Percentiles rank a stretch among this genome's conserved stretches.
These are phyloP conservation scores for Hetaerina titia DNA, from an alignment of 2,888 invertebrate genomes.

Conservation along the genomic window DNA sequence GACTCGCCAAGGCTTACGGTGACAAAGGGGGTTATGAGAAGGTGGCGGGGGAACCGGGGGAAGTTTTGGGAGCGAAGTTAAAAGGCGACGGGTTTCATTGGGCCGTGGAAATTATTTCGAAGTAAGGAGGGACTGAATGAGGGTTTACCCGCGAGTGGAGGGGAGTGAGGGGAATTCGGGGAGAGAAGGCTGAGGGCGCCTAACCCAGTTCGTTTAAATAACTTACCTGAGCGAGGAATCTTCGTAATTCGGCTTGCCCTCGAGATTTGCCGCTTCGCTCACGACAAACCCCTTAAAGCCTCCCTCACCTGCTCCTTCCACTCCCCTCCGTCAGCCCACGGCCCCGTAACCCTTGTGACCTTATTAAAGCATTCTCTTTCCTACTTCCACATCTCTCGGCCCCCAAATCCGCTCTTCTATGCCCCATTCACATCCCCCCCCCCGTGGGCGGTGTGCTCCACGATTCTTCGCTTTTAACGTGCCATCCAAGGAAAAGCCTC, in stretches of 20 bases:
- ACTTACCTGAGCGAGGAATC: conserved; percentile 18
- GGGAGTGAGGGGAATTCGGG: not conserved
- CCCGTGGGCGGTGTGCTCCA: not conserved
- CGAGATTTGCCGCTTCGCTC: conserved; percentile 8
- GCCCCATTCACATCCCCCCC: not conserved
- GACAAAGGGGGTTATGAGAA: not conserved
- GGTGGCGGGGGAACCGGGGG: not conserved
- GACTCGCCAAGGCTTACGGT: not conserved
- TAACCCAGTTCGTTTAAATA: conserved; percentile 38
- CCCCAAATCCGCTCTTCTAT: not conserved
- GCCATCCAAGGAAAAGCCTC: not conserved
- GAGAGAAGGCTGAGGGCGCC: not conserved
- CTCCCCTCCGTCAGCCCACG: not conserved
- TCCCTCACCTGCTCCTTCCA: not conserved
- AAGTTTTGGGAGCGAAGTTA: not conserved
- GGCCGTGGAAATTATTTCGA: not conserved
- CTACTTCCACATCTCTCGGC: not conserved
- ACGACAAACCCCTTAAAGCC: not conserved
- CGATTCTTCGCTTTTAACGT: not conserved
- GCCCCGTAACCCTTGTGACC: not conserved
- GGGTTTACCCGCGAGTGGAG: not conserved
- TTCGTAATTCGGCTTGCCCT: not conserved
- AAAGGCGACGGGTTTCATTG: not conserved
- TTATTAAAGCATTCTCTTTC: conserved; percentile 36
- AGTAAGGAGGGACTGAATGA: not conserved